phyloP scores from a whole-genome alignment of 1,140 invertebrate genomes.

The Sycophaga agraensis region DNA sequence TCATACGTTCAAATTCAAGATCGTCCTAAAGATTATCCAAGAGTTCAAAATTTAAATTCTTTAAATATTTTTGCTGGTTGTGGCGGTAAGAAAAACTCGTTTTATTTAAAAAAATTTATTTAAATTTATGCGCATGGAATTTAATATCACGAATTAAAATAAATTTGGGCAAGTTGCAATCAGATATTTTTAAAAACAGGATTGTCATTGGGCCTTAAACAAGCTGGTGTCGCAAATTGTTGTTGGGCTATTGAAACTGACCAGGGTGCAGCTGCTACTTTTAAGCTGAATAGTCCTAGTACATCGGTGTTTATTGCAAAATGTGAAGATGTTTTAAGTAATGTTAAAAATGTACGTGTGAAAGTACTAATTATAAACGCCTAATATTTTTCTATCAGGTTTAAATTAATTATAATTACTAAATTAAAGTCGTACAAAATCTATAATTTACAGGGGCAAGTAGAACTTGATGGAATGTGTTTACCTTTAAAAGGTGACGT shows the following conservation, averaged over 20 bases:
- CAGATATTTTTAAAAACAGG: too few relatives aligned
- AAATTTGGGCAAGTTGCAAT: too few relatives aligned
- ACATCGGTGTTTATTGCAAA: conserved; percentile 78
- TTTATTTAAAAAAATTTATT: too few relatives aligned
- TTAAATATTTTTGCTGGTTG: conserved; percentile 88
- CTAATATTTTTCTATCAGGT: background rate
- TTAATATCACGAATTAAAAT: too few relatives aligned
- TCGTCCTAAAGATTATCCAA: conserved; percentile 38
- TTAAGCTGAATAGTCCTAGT: conserved; percentile 73
- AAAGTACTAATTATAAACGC: background rate
- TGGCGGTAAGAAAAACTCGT: conserved; percentile 67
- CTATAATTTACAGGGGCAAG: conserved; percentile 52
- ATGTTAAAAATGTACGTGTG: conserved; percentile 12
- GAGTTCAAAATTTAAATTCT: conserved; percentile 61
- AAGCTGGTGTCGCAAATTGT: conserved; percentile 66
- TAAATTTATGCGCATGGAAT: too few relatives aligned
- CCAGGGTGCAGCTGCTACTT: conserved; percentile 76
- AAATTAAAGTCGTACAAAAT: background rate
- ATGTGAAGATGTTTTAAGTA: conserved; percentile 72
- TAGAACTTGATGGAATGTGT: conserved; percentile 63
- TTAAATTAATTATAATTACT: conserved; percentile 28
- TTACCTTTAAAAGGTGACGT: conserved; percentile 80
- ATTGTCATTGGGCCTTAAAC: conserved; percentile 71
- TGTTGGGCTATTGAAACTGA: conserved; percentile 84
- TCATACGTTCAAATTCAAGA: background rate